phyloP scores from a whole-genome alignment of 1,140 invertebrate species.

The Copidosoma floridanum region DNA sequence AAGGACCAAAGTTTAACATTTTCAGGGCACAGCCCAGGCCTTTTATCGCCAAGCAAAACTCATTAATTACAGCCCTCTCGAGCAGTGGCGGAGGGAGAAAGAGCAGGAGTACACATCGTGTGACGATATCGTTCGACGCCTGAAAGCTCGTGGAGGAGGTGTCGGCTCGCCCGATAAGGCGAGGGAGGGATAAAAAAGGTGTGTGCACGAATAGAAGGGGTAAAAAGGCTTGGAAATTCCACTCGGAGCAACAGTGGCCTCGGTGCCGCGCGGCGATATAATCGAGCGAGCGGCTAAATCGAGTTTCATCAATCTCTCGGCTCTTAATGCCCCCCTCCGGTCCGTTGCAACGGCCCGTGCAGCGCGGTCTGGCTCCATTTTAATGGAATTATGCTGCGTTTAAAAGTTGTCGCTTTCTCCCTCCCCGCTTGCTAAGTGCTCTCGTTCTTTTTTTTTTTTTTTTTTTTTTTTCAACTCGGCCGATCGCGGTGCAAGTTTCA shows the following conservation, averaged over 20 bases:
- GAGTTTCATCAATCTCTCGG: conserved; percentile 11
- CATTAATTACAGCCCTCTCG: conserved; percentile 43
- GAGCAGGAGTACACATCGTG: not conserved
- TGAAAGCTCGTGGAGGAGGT: not conserved
- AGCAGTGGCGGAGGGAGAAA: not conserved
- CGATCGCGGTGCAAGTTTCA: no score
- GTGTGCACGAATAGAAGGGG: not conserved
- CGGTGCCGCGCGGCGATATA: not conserved
- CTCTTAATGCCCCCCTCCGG: conserved; percentile 2
- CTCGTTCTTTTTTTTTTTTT: no score
- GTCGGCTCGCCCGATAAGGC: no score
- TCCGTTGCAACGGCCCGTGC: not conserved
- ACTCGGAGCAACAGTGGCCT: not conserved
- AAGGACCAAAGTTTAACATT: conserved; percentile 15
- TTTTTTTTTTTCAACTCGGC: not conserved
- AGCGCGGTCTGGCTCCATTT: not conserved
- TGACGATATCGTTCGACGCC: not conserved
- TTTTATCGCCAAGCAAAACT: conserved; percentile 21
- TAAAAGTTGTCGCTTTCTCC: conserved; percentile 15
- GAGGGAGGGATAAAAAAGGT: not conserved
- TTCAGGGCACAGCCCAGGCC: conserved; percentile 12
- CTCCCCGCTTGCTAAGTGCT: conserved; percentile 2
- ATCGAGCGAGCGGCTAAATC: conserved; percentile 4
- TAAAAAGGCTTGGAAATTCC: not conserved
- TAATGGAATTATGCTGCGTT: conserved; percentile 14